Conservation (phyloP, 2,797 vertebrate genomes). For the Sparus aurata region DNA sequence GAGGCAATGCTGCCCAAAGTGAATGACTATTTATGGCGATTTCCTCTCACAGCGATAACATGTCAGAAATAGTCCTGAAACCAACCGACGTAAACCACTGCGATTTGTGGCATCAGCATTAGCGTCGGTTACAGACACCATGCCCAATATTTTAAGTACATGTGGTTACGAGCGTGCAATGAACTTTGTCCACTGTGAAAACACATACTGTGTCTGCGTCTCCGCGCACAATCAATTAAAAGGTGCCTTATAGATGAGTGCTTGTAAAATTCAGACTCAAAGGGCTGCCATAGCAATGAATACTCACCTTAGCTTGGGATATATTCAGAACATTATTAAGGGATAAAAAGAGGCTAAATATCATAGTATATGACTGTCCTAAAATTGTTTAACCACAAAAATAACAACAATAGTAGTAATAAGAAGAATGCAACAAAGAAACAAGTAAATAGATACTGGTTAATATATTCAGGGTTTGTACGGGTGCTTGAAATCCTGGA, state of each 20-base stretch:
- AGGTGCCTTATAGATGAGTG: too few relatives aligned
- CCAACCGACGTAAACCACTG: background rate
- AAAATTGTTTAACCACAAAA: background rate
- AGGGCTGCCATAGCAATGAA: background rate
- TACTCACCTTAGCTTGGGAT: background rate
- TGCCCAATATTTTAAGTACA: background rate
- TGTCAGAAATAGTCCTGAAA: constrained; percentile 6
- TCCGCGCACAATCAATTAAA: background rate
- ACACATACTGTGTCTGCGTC: background rate
- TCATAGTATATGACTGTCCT: background rate
- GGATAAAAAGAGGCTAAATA: background rate
- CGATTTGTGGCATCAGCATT: background rate
- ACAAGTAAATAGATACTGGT: background rate
- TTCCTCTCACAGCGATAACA: background rate
- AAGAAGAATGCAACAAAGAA: background rate
- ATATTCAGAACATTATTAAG: background rate
- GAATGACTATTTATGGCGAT: background rate
- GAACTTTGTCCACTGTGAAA: background rate
- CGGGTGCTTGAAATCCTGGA: too few relatives aligned
- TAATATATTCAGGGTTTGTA: too few relatives aligned
- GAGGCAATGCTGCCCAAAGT: background rate
- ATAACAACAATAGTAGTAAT: background rate
- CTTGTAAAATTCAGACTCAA: background rate
- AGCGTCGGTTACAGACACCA: background rate
- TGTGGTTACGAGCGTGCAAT: background rate